Conservation (phyloP, 2,888 invertebrate genomes). For the Parnassius apollo region DNA sequence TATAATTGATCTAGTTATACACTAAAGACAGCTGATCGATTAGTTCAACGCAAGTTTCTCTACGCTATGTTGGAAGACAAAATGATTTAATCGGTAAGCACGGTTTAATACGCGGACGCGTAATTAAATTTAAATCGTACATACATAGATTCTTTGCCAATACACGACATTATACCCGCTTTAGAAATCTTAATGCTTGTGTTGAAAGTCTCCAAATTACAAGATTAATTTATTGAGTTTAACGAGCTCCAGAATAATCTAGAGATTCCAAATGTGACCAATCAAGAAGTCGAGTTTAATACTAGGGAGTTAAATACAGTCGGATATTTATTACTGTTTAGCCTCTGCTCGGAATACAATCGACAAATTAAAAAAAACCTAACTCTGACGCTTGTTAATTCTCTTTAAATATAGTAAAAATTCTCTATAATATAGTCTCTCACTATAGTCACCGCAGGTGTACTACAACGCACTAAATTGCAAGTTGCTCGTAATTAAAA, state of each 20-base stretch:
- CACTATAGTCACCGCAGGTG: neutral
- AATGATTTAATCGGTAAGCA: constrained; percentile 1
- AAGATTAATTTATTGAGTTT: neutral
- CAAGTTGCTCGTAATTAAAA: neutral
- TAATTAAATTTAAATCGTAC: constrained; percentile 5
- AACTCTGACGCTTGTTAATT: neutral
- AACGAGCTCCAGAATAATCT: constrained; percentile 1
- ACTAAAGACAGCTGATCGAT: too few species aligned
- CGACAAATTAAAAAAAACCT: constrained; percentile 1
- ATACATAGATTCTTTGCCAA: constrained; percentile 2
- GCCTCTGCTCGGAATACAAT: neutral
- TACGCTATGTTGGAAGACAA: neutral
- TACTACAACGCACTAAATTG: neutral
- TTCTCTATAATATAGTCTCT: neutral
- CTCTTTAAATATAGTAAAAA: too few species aligned
- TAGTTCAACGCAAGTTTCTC: too few species aligned
- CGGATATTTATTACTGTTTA: constrained; percentile 1
- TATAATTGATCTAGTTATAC: too few species aligned
- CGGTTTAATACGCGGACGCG: constrained; percentile 2
- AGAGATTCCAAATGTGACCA: neutral
- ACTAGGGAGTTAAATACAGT: neutral
- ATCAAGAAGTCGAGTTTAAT: neutral
- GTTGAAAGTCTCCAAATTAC: neutral
- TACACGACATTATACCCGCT: too few species aligned
- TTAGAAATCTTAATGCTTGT: neutral